Evolutionary conservation across 2,888 invertebrate species (phyloP), one percentile per base, ranked within the genome.

Genomic region (Epinotia brunnichana): DNA sequence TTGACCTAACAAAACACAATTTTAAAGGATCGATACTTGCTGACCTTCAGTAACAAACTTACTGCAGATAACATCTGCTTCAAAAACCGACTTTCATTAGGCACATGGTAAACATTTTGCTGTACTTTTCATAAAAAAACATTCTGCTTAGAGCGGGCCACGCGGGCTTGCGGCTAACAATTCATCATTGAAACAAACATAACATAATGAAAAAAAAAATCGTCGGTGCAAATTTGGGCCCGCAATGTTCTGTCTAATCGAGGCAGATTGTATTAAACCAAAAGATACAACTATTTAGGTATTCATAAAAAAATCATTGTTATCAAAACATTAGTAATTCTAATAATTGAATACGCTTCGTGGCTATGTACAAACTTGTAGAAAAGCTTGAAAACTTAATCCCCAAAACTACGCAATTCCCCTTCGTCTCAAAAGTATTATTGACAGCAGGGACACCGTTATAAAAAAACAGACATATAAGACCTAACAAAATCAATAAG

Each of bases 401-500:
- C 7, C 29, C 29, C 29, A 29, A 61, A 41, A 61, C 21, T n/a
- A 44, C 17, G 35, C 11, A 10, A 19, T n/a, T 41, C 41, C 39
- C n/a, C 15, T 41, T 21, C 10, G 21, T 5, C n/a, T 41, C 13
- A 17, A 35, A 41, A 10, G 66, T 35, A 56, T 64, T 56, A 56
- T 10, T 29, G 41, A 39, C 11, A 24, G 19, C 24, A 4, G 19
- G 19, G 39, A 53, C 19, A 39, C 4, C 39, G 41, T n/a, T 54
- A 54, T 54, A 66, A 56, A 66, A 13, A 62, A 56, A 48, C 39
- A 66, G 72, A 53, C 63, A n/a, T 35, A 63, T 39, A 59, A 63
- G 67, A 24, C 21, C 21, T 24, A n/a, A n/a, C n/a, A n/a, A n/a
- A n/a, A n/a, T n/a, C n/a, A n/a, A n/a, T n/a, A n/a, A n/a, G n/a